A percentile compares a stretch with the other conserved stretches of the same genome.
phyloP scores from a whole-genome alignment of 2,113 vertebrate species.

The Gasterosteus nipponicus region DNA sequence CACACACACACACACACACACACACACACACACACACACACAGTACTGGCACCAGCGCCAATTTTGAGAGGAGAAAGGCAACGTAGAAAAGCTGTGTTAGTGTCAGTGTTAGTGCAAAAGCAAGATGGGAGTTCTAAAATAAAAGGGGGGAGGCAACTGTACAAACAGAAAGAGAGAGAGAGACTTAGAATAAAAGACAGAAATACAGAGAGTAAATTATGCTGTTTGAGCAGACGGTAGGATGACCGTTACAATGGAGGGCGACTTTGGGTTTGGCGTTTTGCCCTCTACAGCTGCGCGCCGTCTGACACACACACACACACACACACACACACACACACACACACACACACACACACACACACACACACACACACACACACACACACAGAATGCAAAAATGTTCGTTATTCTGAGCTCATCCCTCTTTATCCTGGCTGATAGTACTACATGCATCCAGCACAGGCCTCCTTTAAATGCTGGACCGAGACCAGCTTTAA shows the following conservation, averaged over 20 bases:
- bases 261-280: conserved; percentile 62
- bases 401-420: conserved; percentile 50
- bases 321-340: no score
- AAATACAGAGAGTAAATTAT: conserved; percentile 55
- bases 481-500: conserved; percentile 58
- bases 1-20: no score
- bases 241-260: conserved; percentile 73
- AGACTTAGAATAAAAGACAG: conserved; percentile 20
- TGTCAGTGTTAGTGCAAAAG: conserved; percentile 3
- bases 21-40: no score
- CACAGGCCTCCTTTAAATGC: conserved; percentile 52
- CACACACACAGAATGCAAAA: conserved; percentile 39
- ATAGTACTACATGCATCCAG: conserved; percentile 34
- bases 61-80: conserved; percentile 9
- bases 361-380: conserved; percentile 23
- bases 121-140: background rate
- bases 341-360: conserved; percentile 24
- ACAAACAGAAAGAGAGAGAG: background rate
- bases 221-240: conserved; percentile 71
- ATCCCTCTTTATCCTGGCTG: conserved; percentile 58
- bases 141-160: background rate
- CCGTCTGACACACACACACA: conserved; percentile 39
- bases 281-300: conserved; percentile 70
- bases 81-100: conserved; percentile 2
- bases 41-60: background rate